Percentiles rank a stretch among this genome's conserved stretches.
These are phyloP conservation scores for Pararge aegeria DNA, from an alignment of 1,140 invertebrate genomes.

Conservation along the genomic window DNA sequence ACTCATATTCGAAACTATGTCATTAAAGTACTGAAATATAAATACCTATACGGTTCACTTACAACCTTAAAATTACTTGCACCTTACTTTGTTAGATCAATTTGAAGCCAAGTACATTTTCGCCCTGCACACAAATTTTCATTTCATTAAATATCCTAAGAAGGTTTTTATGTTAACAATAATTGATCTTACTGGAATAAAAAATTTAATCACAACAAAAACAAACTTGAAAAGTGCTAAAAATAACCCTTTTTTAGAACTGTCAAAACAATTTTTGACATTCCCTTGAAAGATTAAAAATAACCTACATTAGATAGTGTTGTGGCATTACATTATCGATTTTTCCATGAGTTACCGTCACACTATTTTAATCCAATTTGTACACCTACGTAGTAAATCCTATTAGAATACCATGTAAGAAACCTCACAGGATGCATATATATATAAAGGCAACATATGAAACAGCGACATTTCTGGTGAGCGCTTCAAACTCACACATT, in stretches of 20 bases:
- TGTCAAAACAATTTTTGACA: slow-evolving; percentile 35
- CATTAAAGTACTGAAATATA: no score
- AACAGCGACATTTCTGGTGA: slow-evolving; percentile 65
- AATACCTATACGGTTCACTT: no score
- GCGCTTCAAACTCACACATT: slow-evolving; percentile 51
- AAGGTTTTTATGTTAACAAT: background rate
- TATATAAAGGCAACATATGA: slow-evolving; percentile 52
- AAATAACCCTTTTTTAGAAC: slow-evolving; percentile 21
- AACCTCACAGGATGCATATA: slow-evolving; percentile 65
- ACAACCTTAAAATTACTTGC: background rate
- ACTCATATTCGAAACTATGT: no score
- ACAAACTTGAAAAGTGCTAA: slow-evolving; percentile 13
- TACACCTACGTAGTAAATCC: slow-evolving; percentile 64
- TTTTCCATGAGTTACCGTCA: slow-evolving; percentile 55
- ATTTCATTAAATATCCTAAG: background rate
- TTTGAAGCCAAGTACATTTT: slow-evolving; percentile 13
- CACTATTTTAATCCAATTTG: slow-evolving; percentile 69
- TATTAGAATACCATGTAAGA: slow-evolving; percentile 66
- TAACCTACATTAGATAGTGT: slow-evolving; percentile 47
- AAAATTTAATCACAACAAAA: slow-evolving; percentile 16
- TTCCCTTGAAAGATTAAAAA: slow-evolving; percentile 28
- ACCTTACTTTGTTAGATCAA: slow-evolving; percentile 13
- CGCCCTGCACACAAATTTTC: background rate
- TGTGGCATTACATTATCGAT: slow-evolving; percentile 58
- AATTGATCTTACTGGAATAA: background rate